Evolutionary conservation across 2,797 vertebrate genomes (phyloP).

Genomic region (Microchirus variegatus): DNA sequence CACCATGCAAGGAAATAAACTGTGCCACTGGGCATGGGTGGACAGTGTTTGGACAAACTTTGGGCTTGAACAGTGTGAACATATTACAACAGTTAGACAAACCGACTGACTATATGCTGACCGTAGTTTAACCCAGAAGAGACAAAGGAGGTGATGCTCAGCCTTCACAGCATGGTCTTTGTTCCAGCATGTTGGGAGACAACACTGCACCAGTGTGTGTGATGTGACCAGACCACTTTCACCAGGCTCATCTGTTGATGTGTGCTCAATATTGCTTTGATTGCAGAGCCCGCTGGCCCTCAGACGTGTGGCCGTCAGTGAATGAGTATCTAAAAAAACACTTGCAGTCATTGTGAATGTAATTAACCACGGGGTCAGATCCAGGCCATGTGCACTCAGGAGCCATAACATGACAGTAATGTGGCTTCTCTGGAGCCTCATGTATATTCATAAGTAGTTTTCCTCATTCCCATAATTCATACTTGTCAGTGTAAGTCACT

Average conservation of each 20-base stretch:
- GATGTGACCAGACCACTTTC: background rate
- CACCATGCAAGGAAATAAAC: background rate
- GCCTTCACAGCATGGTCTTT: conserved; percentile 30
- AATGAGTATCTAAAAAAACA: conserved; percentile 7
- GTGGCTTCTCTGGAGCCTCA: background rate
- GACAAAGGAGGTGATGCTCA: conserved; percentile 42
- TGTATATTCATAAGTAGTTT: conserved; percentile 4
- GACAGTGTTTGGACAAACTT: background rate
- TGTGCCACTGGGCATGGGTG: too few species aligned
- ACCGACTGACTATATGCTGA: conserved; percentile 39
- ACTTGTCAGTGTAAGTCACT: background rate
- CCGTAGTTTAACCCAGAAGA: conserved; percentile 35
- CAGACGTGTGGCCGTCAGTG: conserved; percentile 26
- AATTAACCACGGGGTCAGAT: conserved; percentile 28
- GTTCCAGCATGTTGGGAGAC: conserved; percentile 14
- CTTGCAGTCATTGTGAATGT: background rate
- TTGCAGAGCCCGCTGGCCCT: conserved; percentile 5
- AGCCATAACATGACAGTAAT: background rate
- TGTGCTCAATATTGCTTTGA: background rate
- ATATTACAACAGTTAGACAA: conserved; percentile 24
- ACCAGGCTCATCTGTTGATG: conserved; percentile 6
- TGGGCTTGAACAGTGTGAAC: conserved; percentile 5
- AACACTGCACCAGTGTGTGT: background rate
- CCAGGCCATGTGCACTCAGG: conserved; percentile 3
- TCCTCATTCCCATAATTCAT: background rate